A percentile compares a stretch with the other conserved stretches of the same genome.
These are phyloP conservation scores for Hippopotamus amphibius DNA, from an alignment of 2,113 vertebrate species.

Conservation along the genomic window DNA sequence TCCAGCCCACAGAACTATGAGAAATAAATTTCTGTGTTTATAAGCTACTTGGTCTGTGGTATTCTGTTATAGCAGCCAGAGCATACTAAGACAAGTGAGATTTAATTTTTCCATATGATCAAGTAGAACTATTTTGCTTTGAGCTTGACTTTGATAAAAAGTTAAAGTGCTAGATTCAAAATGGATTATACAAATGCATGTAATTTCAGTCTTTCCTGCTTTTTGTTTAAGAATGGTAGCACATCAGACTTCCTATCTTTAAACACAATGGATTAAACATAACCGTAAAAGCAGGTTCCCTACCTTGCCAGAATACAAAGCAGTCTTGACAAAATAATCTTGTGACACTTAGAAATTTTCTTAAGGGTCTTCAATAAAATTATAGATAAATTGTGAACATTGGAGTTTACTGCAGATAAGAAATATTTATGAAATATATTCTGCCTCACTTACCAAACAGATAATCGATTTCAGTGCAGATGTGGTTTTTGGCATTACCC, in stretches of 20 bases:
- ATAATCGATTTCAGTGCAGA: conserved; percentile 2
- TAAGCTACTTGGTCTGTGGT: not conserved
- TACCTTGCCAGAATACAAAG: conserved; percentile 4
- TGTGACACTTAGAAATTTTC: not conserved
- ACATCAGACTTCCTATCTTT: not conserved
- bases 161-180: not conserved
- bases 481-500: not conserved
- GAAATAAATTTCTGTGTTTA: not conserved
- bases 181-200: not conserved
- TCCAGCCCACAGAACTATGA: not conserved
- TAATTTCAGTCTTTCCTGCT: not conserved
- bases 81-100: not conserved
- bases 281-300: not conserved
- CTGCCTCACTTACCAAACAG: conserved; percentile 14
- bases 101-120: conserved; percentile 50
- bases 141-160: not conserved
- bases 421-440: conserved; percentile 51
- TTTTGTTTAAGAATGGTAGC: conserved; percentile 13
- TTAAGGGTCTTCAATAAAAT: conserved; percentile 10
- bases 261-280: not conserved
- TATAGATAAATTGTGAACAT: not conserved
- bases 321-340: not conserved
- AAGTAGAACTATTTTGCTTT: conserved; percentile 3
- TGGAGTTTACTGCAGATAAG: not conserved
- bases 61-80: not conserved